Percentiles rank a stretch among this genome's conserved stretches.
Conservation (phyloP, 2,797 vertebrate genomes). For the Mionectes olivaceus region DNA sequence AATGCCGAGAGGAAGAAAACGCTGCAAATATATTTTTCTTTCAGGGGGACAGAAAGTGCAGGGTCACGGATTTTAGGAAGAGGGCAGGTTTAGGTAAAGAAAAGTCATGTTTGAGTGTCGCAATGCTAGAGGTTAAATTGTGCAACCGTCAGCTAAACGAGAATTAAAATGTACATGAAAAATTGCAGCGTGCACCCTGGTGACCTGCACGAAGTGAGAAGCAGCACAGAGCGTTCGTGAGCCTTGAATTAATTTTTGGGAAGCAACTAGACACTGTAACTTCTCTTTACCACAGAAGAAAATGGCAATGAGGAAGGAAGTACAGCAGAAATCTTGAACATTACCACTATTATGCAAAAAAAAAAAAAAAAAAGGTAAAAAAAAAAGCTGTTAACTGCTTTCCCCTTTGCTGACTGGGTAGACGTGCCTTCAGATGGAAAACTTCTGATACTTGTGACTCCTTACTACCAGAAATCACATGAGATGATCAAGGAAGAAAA, state of each 20-base stretch:
- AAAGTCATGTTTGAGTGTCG: background rate
- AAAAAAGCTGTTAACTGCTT: constrained; percentile 71
- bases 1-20: background rate
- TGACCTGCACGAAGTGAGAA: constrained; percentile 52
- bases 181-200: background rate
- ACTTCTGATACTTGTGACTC: constrained; percentile 90
- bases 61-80: constrained; percentile 57
- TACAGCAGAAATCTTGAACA: constrained; percentile 79
- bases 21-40: background rate
- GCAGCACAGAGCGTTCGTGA: background rate
- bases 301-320: constrained; percentile 87
- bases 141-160: constrained; percentile 41
- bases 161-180: constrained; percentile 18
- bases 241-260: constrained; percentile 71
- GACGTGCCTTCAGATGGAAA: constrained; percentile 84
- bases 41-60: background rate
- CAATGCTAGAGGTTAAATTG: constrained; percentile 35
- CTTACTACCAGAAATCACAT: constrained; percentile 89
- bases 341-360: constrained; percentile 80
- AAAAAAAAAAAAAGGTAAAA: constrained; percentile 5
- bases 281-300: constrained; percentile 80
- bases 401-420: constrained; percentile 78
- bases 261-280: constrained; percentile 72
- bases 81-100: constrained; percentile 65
- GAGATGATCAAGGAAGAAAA: constrained; percentile 85